phyloP scores from a whole-genome alignment of 2,888 invertebrate species.

The Bugulina stolonifera region DNA sequence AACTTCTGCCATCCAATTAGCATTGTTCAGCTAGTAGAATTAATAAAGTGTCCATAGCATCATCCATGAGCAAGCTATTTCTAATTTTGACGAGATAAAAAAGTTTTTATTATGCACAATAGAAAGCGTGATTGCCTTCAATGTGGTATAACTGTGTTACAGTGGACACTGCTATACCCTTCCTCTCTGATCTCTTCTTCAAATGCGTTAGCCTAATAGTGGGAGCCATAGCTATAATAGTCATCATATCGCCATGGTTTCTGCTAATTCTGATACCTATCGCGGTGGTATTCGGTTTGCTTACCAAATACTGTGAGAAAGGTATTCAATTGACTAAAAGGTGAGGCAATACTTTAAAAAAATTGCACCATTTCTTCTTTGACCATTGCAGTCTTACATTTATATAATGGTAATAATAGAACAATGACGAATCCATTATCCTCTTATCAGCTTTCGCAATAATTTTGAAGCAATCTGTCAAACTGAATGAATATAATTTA shows the following conservation, averaged over 20 bases:
- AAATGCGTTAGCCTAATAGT: slow-evolving; percentile 64
- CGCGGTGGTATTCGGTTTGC: slow-evolving; percentile 44
- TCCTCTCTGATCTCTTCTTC: slow-evolving; percentile 58
- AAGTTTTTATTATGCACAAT: too few relatives aligned
- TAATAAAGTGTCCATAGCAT: too few relatives aligned
- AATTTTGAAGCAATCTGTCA: too few relatives aligned
- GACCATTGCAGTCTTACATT: too few relatives aligned
- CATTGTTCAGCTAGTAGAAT: not conserved
- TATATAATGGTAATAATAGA: too few relatives aligned
- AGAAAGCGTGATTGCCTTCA: not conserved
- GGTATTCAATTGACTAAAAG: slow-evolving; percentile 49
- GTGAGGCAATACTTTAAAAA: too few relatives aligned
- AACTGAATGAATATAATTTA: not conserved
- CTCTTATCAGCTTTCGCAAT: too few relatives aligned
- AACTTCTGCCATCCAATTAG: not conserved
- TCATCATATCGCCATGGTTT: slow-evolving; percentile 69
- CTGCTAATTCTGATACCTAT: slow-evolving; percentile 51
- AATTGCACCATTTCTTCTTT: too few relatives aligned
- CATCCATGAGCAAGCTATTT: too few relatives aligned
- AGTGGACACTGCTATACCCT: slow-evolving; percentile 59
- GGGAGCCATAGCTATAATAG: slow-evolving; percentile 72
- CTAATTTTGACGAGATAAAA: too few relatives aligned
- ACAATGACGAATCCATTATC: too few relatives aligned
- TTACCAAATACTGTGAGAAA: slow-evolving; percentile 50
- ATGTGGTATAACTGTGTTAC: slow-evolving; percentile 35